phyloP scores from a whole-genome alignment of 2,113 vertebrate genomes.

The Budorcas taxicolor region DNA sequence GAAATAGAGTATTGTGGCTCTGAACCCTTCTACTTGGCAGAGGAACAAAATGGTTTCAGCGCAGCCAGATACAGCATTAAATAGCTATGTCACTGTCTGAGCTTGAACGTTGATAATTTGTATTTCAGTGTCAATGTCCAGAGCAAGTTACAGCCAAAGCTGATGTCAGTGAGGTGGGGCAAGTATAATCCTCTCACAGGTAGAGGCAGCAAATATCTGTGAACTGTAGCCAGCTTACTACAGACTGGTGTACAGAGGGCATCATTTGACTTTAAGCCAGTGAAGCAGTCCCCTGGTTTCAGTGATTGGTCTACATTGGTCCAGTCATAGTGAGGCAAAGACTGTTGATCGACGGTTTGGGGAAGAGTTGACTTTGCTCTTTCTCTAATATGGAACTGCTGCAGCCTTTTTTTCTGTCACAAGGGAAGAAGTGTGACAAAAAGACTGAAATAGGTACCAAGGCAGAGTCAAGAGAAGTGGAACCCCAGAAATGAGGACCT shows the following conservation, averaged over 20 bases:
- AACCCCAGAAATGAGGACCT: not conserved
- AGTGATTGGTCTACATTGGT: not conserved
- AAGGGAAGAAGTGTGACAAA: not conserved
- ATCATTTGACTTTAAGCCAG: not conserved
- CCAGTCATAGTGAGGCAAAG: not conserved
- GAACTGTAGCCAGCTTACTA: not conserved
- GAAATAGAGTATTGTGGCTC: not conserved
- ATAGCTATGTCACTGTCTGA: not conserved
- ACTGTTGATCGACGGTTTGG: not conserved
- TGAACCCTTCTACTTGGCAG: not conserved
- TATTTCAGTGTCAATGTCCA: not conserved
- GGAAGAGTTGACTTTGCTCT: not conserved
- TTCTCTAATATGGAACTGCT: not conserved
- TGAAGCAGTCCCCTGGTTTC: not conserved
- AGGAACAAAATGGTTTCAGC: not conserved
- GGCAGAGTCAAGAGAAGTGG: not conserved
- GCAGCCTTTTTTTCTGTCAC: not conserved
- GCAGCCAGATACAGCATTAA: not conserved
- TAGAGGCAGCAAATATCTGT: not conserved
- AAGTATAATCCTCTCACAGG: not conserved
- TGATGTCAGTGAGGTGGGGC: not conserved
- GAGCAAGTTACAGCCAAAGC: not conserved
- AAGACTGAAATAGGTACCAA: not conserved
- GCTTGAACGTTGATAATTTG: not conserved
- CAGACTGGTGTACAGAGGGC: rapidly evolving